Evolutionary conservation across 2,888 invertebrate species (phyloP), one percentile per base, ranked within the genome.

Genomic region (Cephus runcator): DNA sequence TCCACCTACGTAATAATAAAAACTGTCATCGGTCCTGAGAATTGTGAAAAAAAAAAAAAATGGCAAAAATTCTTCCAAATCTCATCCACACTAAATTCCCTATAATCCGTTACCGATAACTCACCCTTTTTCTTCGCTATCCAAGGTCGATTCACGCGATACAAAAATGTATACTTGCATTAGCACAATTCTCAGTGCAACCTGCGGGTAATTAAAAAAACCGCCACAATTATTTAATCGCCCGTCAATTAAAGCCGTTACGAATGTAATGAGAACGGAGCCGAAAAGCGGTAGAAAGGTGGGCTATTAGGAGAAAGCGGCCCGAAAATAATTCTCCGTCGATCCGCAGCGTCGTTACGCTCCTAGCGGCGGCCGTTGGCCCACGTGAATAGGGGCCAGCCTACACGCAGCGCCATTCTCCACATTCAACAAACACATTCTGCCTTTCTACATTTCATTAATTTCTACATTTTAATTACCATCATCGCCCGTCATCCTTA

Each of bases 241-340:
- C 31, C 23, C 31, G 33, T 12, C 71, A 71, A 74, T 74, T 74
- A 74, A 74, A 35, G 74, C 74, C 56, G 74, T 30, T 34, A 35
- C 35, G 35, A 74, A 74, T 74, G 74, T 74, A 74, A 74, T 34
- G 74, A 74, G 74, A 74, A 74, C 74, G 15, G 73, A 69, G 69
- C 69, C 75, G 40, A 69, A 75, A 75, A 71, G 74, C 81, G 77
- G 82, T 83, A 82, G 84, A 84, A 86, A 83, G 81, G 79, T 73
- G 80, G 81, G 77, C 83, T 83, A 85, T 86, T 83, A 81, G 86
- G 86, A 86, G 90, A 90, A 90, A 90, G 89, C 89, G 87, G 85
- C 85, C 89, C 87, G 79, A 90, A 89, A 89, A 84, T 85, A 85
- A 85, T 86, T 81, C 77, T 81, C 2, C 9, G 56, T 56, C 56